Evolutionary conservation across 2,113 vertebrate species (phyloP).

Genomic region (Limanda limanda): DNA sequence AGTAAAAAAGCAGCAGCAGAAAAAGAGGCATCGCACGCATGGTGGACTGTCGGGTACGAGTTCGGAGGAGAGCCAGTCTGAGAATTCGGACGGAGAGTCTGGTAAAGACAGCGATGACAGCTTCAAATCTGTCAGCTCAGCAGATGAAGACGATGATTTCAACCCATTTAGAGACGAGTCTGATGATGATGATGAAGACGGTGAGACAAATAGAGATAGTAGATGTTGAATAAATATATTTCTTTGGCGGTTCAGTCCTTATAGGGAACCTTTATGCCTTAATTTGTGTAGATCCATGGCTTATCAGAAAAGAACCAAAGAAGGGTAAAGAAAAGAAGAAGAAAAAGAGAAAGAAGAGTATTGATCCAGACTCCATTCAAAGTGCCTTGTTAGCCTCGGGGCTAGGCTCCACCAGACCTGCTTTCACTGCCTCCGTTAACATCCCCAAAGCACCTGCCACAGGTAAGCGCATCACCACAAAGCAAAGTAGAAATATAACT

Average conservation of each 20-base stretch:
- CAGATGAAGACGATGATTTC: constrained; percentile 93
- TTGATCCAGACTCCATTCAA: constrained; percentile 99
- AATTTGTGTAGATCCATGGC: constrained; percentile 91
- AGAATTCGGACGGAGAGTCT: constrained; percentile 83
- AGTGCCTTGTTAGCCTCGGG: constrained; percentile 99
- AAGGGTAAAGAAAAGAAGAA: constrained; percentile 94
- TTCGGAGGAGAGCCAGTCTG: constrained; percentile 89
- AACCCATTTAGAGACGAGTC: constrained; percentile 98
- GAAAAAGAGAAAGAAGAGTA: constrained; percentile 87
- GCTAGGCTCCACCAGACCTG: constrained; percentile 91
- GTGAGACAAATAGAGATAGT: constrained; percentile 79
- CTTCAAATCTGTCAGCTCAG: constrained; percentile 94
- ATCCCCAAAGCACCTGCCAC: constrained; percentile 75
- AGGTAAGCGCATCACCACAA: constrained; percentile 57
- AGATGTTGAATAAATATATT: neutral
- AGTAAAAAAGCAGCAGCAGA: constrained; percentile 87
- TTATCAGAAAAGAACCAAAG: constrained; percentile 97
- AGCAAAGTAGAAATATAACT: neutral
- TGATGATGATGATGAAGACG: constrained; percentile 93
- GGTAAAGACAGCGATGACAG: constrained; percentile 94
- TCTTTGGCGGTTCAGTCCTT: neutral
- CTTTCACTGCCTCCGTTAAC: constrained; percentile 88
- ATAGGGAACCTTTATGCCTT: neutral
- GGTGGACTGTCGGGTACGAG: constrained; percentile 93
- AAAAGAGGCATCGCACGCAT: constrained; percentile 88